Evolutionary conservation across 2,888 invertebrate species (phyloP).

Genomic region (Cantharis nigra): DNA sequence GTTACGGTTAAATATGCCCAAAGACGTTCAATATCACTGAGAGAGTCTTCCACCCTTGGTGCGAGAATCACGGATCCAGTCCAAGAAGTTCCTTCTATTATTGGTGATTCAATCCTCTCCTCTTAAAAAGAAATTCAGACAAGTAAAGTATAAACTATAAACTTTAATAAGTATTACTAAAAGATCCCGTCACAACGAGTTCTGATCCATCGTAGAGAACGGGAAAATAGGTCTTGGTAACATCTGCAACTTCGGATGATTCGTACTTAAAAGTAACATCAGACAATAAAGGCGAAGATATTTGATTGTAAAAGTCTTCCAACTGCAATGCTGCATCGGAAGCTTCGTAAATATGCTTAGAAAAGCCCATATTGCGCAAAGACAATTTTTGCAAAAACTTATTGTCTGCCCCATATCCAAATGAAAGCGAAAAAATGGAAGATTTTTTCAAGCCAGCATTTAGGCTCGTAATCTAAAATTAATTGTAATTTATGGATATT

Average conservation of each 20-base stretch:
- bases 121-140: background rate
- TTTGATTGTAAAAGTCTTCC: constrained; percentile 68
- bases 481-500: background rate
- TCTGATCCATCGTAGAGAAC: constrained; percentile 67
- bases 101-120: background rate
- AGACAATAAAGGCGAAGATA: constrained; percentile 69
- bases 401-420: constrained; percentile 71
- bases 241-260: constrained; percentile 58
- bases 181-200: constrained; percentile 64
- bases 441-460: constrained; percentile 54
- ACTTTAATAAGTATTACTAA: constrained; percentile 16
- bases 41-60: constrained; percentile 6
- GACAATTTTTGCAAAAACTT: constrained; percentile 69
- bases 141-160: background rate
- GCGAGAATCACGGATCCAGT: background rate
- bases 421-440: constrained; percentile 70
- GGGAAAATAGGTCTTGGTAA: constrained; percentile 63
- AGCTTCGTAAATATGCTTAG: constrained; percentile 72
- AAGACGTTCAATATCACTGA: constrained; percentile 56
- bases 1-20: constrained; percentile 73
- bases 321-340: constrained; percentile 71
- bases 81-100: background rate
- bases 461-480: constrained; percentile 52
- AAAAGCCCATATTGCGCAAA: constrained; percentile 68
- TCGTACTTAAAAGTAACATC: constrained; percentile 70